phyloP scores from a whole-genome alignment of 2,113 vertebrate species.

The Ploceus nigricollis region DNA sequence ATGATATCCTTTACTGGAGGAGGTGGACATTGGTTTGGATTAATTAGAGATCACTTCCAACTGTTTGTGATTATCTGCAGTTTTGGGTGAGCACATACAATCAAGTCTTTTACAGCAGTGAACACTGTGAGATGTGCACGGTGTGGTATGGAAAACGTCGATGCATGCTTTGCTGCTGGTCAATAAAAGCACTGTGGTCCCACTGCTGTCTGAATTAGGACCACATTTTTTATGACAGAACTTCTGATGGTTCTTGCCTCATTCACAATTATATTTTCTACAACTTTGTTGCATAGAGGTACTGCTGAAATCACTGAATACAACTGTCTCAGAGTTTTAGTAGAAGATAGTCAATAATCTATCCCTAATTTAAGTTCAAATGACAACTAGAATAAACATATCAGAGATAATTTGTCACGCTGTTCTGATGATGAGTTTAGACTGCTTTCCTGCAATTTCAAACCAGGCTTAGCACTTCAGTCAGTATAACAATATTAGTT shows the following conservation, averaged over 20 bases:
- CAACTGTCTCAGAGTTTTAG: neutral
- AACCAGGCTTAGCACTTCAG: neutral
- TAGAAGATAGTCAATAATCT: neutral
- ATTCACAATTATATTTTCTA: neutral
- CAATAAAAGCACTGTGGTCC: neutral
- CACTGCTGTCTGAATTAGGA: neutral
- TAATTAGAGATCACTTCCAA: neutral
- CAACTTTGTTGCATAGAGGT: neutral
- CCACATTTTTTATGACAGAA: neutral
- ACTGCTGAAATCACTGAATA: neutral
- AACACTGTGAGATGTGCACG: fast-evolving
- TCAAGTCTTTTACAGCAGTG: neutral
- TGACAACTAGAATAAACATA: neutral
- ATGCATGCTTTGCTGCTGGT: neutral
- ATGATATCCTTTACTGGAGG: neutral
- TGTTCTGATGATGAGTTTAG: neutral
- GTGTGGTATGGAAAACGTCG: fast-evolving
- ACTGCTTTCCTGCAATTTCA: neutral
- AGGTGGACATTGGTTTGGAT: neutral
- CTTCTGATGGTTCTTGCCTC: neutral
- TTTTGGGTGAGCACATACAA: neutral
- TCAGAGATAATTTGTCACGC: neutral
- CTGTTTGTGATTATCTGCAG: neutral
- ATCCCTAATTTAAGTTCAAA: neutral
- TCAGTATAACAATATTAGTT: neutral